Evolutionary conservation across 1,140 invertebrate species (phyloP), one percentile per base, ranked within the genome.

Genomic region (Drosophila ohnishii): DNA sequence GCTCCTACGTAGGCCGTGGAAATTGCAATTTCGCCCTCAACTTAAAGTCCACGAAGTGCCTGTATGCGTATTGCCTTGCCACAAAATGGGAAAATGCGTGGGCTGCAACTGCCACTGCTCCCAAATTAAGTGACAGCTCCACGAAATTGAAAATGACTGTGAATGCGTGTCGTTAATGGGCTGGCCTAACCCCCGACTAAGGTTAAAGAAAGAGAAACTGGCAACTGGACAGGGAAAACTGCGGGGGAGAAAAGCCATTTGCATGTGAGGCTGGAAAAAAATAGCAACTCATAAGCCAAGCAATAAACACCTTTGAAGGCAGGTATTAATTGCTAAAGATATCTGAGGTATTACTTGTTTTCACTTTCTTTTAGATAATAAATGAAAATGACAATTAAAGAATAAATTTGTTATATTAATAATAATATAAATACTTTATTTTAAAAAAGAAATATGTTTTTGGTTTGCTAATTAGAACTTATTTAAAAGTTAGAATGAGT

Each of bases 111-210:
- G 81, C 81, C 74, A 81, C 72, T 79, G 84, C 85, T 88, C 60
- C 84, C 84, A 88, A 89, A 88, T 88, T 80, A 88, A 88, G 84
- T 78, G 84, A 87, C 79, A 88, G 80, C 62, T 53, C 25, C 64
- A 88, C 66, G 80, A 83, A 87, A 87, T 87, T 88, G 75, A 88
- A 87, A 87, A 83, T 77, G 50, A 71, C 75, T 57, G 69, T 51
- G 77, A 85, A 75, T 85, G 81, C 81, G 81, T 85, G 81, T 73
- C 83, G 83, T 83, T 86, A 87, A 86, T 86, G 84, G 83, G 63
- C 61, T 53, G 34, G 64, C 50, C 60, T 86, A 83, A 86, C 83
- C 84, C 61, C 80, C 42, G 72, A 70, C 64, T 64, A 56, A 32
- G 59, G 73, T 39, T 53, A 79, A 72, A 48, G 75, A 87, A 79